Conservation (phyloP, 2,888 invertebrate genomes). For the Cryptus viduatorius region DNA sequence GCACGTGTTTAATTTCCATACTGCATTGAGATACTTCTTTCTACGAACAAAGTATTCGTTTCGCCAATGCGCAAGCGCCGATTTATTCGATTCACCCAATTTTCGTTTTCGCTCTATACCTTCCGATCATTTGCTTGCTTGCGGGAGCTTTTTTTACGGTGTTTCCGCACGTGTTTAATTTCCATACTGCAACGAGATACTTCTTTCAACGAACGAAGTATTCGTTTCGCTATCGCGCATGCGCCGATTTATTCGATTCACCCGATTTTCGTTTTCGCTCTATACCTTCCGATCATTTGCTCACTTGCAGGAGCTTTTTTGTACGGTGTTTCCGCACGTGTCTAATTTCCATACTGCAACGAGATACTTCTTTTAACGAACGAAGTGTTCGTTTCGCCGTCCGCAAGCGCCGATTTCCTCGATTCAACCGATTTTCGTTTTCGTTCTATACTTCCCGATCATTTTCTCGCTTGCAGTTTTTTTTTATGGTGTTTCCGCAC, state of each 20-base stretch:
- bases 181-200: neutral
- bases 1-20: neutral
- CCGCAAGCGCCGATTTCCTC: too few relatives aligned
- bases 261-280: too few relatives aligned
- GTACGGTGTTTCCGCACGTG: neutral
- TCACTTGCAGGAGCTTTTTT: neutral
- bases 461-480: neutral
- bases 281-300: neutral
- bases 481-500: neutral
- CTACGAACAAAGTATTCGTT: too few relatives aligned
- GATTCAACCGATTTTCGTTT: too few relatives aligned
- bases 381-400: too few relatives aligned
- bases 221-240: too few relatives aligned
- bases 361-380: neutral
- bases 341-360: constrained; percentile 2
- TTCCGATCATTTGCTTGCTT: neutral
- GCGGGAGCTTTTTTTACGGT: constrained; percentile 2
- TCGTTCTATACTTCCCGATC: neutral
- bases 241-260: too few relatives aligned
- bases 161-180: neutral
- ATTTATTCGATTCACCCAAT: too few relatives aligned
- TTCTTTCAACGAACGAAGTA: too few relatives aligned
- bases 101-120: neutral
- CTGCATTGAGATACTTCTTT: neutral
- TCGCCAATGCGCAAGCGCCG: too few relatives aligned